Conservation (phyloP, 2,797 vertebrate genomes). For the Natrix natrix region DNA sequence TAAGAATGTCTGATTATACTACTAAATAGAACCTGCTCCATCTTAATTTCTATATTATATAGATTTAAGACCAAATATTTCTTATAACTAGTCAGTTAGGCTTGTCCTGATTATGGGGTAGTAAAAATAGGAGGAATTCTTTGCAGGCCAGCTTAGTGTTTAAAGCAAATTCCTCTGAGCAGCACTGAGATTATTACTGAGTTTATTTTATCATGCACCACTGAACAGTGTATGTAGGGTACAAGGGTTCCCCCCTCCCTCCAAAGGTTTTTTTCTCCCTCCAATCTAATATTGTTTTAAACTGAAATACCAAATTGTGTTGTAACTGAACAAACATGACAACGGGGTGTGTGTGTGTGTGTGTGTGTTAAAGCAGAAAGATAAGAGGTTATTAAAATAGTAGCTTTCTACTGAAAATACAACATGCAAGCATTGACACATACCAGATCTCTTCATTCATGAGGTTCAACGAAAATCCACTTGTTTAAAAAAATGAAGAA, state of each 20-base stretch:
- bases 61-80: constrained; percentile 65
- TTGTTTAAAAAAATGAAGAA: constrained; percentile 56
- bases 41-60: constrained; percentile 60
- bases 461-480: constrained; percentile 62
- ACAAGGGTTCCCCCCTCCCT: constrained; percentile 52
- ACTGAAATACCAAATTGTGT: constrained; percentile 55
- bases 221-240: constrained; percentile 51
- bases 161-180: constrained; percentile 58
- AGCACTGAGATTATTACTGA: constrained; percentile 52
- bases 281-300: constrained; percentile 50
- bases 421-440: constrained; percentile 70
- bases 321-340: constrained; percentile 62
- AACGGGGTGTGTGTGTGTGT: too few species aligned
- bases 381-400: constrained; percentile 62
- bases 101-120: constrained; percentile 58
- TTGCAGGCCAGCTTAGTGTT: constrained; percentile 54
- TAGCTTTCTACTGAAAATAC: constrained; percentile 64
- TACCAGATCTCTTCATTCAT: constrained; percentile 51
- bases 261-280: constrained; percentile 49
- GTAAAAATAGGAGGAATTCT: constrained; percentile 54
- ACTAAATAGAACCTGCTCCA: constrained; percentile 59
- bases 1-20: constrained; percentile 49
- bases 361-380: constrained; percentile 56
- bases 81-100: constrained; percentile 69
- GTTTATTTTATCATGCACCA: constrained; percentile 61